Percentiles rank a stretch among this genome's conserved stretches.
Evolutionary conservation across 2,888 invertebrate species (phyloP).

Genomic region (Dryobota labecula): DNA sequence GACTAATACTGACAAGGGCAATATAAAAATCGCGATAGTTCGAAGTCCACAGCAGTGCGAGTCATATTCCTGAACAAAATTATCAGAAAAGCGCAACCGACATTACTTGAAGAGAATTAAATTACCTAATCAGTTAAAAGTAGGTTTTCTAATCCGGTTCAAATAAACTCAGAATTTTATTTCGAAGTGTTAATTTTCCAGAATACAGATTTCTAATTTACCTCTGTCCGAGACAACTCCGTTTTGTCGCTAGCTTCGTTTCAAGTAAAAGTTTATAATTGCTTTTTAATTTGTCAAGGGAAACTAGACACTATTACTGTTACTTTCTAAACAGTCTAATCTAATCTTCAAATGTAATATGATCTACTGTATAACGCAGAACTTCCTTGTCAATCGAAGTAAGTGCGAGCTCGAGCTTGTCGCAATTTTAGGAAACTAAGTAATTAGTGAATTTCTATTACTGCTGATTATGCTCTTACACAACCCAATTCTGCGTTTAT

Average conservation of each 20-base stretch:
- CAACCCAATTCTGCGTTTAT: not conserved
- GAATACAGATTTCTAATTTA: constrained; percentile 30
- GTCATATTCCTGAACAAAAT: not conserved
- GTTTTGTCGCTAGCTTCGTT: constrained; percentile 37
- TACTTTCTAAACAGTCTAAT: constrained; percentile 52
- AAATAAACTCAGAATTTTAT: constrained; percentile 20
- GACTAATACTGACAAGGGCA: not conserved
- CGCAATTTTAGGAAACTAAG: not conserved
- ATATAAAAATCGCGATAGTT: not conserved
- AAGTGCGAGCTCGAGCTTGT: not conserved
- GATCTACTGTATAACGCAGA: constrained; percentile 5
- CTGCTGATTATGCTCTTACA: not conserved
- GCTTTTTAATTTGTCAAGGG: constrained; percentile 47
- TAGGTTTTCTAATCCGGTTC: not conserved
- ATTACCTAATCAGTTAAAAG: not conserved
- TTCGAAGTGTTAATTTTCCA: constrained; percentile 25
- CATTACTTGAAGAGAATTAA: not conserved
- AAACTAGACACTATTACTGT: constrained; percentile 40
- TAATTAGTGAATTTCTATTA: not conserved
- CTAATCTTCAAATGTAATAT: constrained; percentile 26
- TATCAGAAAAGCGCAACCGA: not conserved
- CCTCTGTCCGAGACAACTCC: not conserved
- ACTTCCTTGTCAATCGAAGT: not conserved
- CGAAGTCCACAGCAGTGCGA: not conserved
- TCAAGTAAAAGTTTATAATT: constrained; percentile 56